Base-by-base conservation (phyloP, 2,113 vertebrate genomes). In the Coptodon rendalli region DNA sequence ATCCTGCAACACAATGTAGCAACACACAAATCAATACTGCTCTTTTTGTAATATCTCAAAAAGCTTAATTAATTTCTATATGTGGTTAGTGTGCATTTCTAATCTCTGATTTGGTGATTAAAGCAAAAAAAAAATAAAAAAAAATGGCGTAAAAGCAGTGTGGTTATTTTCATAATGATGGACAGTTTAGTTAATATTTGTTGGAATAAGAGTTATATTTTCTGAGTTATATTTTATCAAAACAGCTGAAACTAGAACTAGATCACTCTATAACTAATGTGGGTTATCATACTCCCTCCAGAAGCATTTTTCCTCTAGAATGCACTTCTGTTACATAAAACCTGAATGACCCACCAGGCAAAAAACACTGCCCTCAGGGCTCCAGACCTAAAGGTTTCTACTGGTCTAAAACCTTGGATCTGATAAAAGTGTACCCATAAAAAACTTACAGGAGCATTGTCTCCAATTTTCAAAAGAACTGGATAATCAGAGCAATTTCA, bases 11-110 rank as follows among this genome's bases (percentile, higher is more conserved):
- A 63, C 80, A 80, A 79, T 84, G 87, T 81, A 85, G 53, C 82
- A 78, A 52, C 34, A 45, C 7, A 54, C 71, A 87, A 91, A 89
- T 93, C 91, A 76, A 93, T 91, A 71, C 1, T 17, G 22, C 9
- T 34, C 14, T 79, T 34, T 53, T 71, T 61, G 29, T 80, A 88
- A 91, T 76, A 91, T 87, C 31, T 91, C 63, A 89, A 85, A 86
- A 84, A 66, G 81, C 9, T 5, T 14, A 22, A 54, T 29, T 87
- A 31, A 27, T 89, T 68, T 63, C 11, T 78, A 40, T 48, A 50
- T 88, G 24, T 36, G 45, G 5, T 31, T 84, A 12, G 24, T 27
- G 54, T 73, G 43, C 85, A 80, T 92, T 80, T 86, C 45, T 82
- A 29, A 82, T 87, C 52, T 89, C 53, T 83, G 31, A 68, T 85